These are phyloP conservation scores for Tauraco erythrolophus DNA, from an alignment of 2,113 vertebrate species.

Conservation along the genomic window DNA sequence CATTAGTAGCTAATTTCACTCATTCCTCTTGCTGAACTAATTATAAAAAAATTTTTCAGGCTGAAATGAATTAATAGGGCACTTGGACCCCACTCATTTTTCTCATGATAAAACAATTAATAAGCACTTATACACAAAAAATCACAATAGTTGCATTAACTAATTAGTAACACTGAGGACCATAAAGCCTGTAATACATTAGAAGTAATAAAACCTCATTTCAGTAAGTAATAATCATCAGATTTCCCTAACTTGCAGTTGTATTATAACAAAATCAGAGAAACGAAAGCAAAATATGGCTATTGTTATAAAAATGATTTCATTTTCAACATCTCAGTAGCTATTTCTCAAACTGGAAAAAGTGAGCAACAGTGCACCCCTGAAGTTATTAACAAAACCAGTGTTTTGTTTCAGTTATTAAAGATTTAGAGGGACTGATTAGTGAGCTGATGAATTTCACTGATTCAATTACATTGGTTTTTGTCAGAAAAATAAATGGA, in stretches of 20 bases:
- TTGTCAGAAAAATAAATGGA: background rate
- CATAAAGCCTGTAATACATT: conserved; percentile 56
- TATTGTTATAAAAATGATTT: background rate
- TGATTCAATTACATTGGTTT: background rate
- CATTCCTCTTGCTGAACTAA: conserved; percentile 76
- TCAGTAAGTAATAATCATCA: background rate
- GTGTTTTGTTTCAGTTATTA: background rate
- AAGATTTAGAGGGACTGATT: background rate
- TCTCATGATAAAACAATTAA: conserved; percentile 72
- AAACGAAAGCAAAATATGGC: background rate
- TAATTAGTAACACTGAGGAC: conserved; percentile 63
- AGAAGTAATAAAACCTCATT: background rate
- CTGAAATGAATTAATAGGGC: conserved; percentile 76
- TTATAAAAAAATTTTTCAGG: conserved; percentile 71
- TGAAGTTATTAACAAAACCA: background rate
- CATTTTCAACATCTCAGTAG: background rate
- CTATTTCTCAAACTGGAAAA: background rate
- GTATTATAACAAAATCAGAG: background rate
- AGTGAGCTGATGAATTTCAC: background rate
- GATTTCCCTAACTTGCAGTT: background rate
- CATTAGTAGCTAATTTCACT: conserved; percentile 80
- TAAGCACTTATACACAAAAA: conserved; percentile 40
- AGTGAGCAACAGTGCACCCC: background rate
- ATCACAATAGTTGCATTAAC: conserved; percentile 66
- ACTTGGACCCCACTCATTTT: conserved; percentile 68